Percentiles rank a stretch among this genome's conserved stretches.
Evolutionary conservation across 2,113 vertebrate genomes (phyloP).

Genomic region (Sapajus apella): DNA sequence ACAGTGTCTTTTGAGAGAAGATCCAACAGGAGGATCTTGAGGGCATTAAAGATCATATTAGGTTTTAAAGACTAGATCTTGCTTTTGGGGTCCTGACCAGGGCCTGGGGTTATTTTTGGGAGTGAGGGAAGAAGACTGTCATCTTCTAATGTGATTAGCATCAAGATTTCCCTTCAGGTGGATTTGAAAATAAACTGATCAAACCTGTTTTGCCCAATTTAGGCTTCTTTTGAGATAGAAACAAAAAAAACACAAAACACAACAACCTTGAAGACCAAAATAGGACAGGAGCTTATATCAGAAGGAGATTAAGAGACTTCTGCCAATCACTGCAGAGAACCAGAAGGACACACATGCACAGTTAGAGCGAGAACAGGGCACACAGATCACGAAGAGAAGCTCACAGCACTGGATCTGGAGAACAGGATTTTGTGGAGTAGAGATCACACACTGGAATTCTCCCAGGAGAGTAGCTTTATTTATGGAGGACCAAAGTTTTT

Average conservation of each 20-base stretch:
- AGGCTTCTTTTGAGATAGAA: neutral
- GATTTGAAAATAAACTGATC: constrained; percentile 40
- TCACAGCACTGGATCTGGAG: rapidly evolving
- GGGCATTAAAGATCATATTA: neutral
- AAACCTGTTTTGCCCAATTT: constrained; percentile 13
- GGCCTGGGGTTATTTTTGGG: neutral
- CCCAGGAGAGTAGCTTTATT: neutral
- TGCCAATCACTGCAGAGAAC: neutral
- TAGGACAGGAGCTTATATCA: neutral
- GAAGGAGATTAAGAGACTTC: neutral
- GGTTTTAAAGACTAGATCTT: neutral
- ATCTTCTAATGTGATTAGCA: neutral
- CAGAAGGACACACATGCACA: neutral
- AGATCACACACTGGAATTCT: neutral
- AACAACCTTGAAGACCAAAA: neutral
- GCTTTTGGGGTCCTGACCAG: neutral
- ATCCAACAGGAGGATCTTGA: neutral
- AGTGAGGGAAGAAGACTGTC: neutral
- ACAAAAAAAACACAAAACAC: neutral
- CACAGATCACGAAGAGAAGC: neutral
- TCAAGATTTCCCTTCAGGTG: neutral
- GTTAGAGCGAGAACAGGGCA: neutral
- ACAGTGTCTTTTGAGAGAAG: neutral
- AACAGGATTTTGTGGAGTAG: neutral
- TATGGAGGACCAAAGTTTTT: neutral